Evolutionary conservation across 1,140 invertebrate species (phyloP), one percentile per base, ranked within the genome.

Genomic region (Zaprionus lachaisei): DNA sequence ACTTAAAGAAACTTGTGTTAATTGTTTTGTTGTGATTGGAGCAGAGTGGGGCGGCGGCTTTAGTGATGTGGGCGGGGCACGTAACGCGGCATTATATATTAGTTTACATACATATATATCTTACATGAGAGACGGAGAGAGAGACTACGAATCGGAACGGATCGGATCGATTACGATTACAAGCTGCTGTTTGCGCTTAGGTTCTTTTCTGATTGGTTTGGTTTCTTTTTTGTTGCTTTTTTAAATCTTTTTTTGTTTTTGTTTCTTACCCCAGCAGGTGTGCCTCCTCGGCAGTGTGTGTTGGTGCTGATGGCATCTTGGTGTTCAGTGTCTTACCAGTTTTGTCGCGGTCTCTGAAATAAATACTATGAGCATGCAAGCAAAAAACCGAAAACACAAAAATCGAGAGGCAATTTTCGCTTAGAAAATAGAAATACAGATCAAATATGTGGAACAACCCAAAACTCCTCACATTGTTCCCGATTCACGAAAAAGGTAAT

Each of bases 221-320:
- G 31, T 34, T 55, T 20, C 22, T 22, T 55, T 20, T 55, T 70
- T 15, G 20, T 20, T 20, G 20, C 1, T 44, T 55, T 49, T 63
- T 56, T 7, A 20, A 17, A 11, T 37, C 44, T 41, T 37, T 70
- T 38, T 73, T 67, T 75, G 51, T 38, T 57, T 38, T 22, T 62
- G 41, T 76, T 63, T 76, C 92, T 93, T 93, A 93, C 92, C 92
- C 92, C 66, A 93, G 90, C 79, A 93, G 85, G 76, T 93, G 91
- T 86, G 92, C 92, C 92, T 93, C 92, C 91, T 93, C 92, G 92
- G 92, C 92, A 92, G 89, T 93, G 85, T 93, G 92, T 92, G 92
- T 82, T 81, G 92, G 92, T 85, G 92, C 92, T 89, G 92, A 93
- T 84, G 92, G 92, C 92, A 93, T 93, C 92, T 92, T 93, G 81